Base-by-base conservation (phyloP, 2,888 invertebrate genomes). In the Heterodera filipjevi region DNA sequence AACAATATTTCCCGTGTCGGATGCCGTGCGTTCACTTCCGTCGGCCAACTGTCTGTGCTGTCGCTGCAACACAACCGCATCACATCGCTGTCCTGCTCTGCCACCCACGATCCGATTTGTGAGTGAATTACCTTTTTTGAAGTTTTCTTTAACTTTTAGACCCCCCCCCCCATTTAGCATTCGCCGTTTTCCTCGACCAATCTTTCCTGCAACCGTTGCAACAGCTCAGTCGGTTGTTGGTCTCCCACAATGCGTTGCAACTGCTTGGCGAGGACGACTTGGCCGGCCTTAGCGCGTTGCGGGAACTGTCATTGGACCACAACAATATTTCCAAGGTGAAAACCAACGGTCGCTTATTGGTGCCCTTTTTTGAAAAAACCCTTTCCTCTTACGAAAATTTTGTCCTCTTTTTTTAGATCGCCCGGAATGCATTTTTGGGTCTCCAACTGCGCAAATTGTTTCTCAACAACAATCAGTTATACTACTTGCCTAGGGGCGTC, bases 161-260 rank as follows among this genome's bases (percentile, higher is more conserved):
- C 66, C 39, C 44, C 22, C 66, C 32, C 33, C 66, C 39, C 39
- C 12, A 39, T 70, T 44, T 33, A 75, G 73, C 27, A 35, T 19
- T 68, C 46, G 46, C 68, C 22, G 71, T 77, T 27, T 46, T 44
- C 46, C 59, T 79, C 19, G 78, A 72, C 19, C 77, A 71, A 59
- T 78, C 78, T 12, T 30, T 79, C 32, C 89, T 90, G 80, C 80
- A 85, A 5, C 84, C 90, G 77, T 84, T 85, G 46, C 86, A 80
- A 32, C 82, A 89, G n/a, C 87, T 91, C 49, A 85, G 88, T 16
- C 88, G 89, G 79, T 85, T 91, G 14, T 90, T 90, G 88, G 81
- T 91, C 8, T 90, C 91, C 6, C 85, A 89, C 81, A 91, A 91
- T 81, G 81, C 85, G 3, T 82, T 91, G 22, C 80, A 76, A 14